These are phyloP conservation scores for Hycleus phaleratus DNA, from an alignment of 1,140 invertebrate species.

Conservation along the genomic window DNA sequence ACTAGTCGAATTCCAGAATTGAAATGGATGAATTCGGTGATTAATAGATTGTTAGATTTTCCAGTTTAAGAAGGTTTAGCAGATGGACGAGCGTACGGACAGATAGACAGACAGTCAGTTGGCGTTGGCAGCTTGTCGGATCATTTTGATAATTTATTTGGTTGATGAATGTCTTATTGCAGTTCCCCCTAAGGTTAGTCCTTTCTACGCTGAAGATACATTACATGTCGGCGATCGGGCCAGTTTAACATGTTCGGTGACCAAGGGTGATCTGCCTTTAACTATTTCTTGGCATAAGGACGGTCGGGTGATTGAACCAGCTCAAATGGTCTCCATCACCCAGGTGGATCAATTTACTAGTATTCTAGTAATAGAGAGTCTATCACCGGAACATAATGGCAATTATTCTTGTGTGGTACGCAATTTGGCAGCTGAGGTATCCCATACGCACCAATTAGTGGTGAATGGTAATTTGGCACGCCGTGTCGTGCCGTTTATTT, in stretches of 20 bases:
- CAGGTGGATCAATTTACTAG: constrained; percentile 70
- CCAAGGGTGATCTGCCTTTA: constrained; percentile 68
- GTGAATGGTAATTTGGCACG: constrained; percentile 68
- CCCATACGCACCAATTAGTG: constrained; percentile 63
- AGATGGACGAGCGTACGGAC: no score
- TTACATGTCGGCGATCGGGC: constrained; percentile 70
- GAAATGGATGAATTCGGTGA: no score
- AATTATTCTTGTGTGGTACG: constrained; percentile 68
- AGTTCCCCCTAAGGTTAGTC: constrained; percentile 76
- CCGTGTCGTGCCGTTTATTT: constrained; percentile 30
- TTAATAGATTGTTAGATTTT: background rate
- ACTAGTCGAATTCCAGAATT: no score
- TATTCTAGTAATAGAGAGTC: constrained; percentile 69
- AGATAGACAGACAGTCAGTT: background rate
- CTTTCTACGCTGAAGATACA: constrained; percentile 63
- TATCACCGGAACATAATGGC: constrained; percentile 68
- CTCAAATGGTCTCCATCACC: constrained; percentile 55
- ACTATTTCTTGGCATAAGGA: constrained; percentile 73
- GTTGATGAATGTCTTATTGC: constrained; percentile 43
- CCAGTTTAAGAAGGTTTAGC: background rate
- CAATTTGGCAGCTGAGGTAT: constrained; percentile 64
- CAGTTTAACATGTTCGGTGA: constrained; percentile 67
- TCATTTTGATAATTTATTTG: background rate
- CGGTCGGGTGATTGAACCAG: constrained; percentile 54
- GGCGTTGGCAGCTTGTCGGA: background rate